These are phyloP conservation scores for Latrodectus elegans DNA, from an alignment of 2,888 invertebrate genomes.

Conservation along the genomic window DNA sequence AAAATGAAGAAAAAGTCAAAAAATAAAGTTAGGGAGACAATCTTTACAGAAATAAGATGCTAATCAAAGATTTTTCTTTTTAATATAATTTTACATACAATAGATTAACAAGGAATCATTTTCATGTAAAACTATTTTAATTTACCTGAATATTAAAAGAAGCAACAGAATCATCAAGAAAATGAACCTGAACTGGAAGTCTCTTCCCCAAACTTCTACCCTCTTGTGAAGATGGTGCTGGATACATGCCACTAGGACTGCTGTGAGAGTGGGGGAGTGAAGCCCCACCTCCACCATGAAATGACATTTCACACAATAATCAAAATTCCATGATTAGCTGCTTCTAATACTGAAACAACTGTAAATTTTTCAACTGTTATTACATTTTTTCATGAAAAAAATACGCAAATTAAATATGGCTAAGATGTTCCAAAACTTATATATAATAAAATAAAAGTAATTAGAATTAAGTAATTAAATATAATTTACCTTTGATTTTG, in stretches of 20 bases:
- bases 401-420: too few relatives aligned
- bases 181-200: constrained; percentile 66
- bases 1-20: too few relatives aligned
- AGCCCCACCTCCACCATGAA: constrained; percentile 66
- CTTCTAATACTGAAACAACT: constrained; percentile 14
- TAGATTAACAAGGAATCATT: too few relatives aligned
- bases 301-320: constrained; percentile 62
- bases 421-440: too few relatives aligned
- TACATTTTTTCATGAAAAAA: too few relatives aligned
- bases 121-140: not conserved
- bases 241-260: constrained; percentile 69
- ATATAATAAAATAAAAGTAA: too few relatives aligned
- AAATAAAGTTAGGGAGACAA: too few relatives aligned
- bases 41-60: too few relatives aligned
- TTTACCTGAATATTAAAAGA: constrained; percentile 68
- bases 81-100: too few relatives aligned
- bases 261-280: constrained; percentile 69
- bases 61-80: too few relatives aligned
- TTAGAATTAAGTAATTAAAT: too few relatives aligned
- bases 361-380: not conserved
- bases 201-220: constrained; percentile 60
- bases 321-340: constrained; percentile 40
- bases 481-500: too few relatives aligned
- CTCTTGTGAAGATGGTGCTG: constrained; percentile 66
- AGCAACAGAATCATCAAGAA: constrained; percentile 66